These are phyloP conservation scores for Ostrea edulis DNA, from an alignment of 1,140 invertebrate species.

Conservation along the genomic window DNA sequence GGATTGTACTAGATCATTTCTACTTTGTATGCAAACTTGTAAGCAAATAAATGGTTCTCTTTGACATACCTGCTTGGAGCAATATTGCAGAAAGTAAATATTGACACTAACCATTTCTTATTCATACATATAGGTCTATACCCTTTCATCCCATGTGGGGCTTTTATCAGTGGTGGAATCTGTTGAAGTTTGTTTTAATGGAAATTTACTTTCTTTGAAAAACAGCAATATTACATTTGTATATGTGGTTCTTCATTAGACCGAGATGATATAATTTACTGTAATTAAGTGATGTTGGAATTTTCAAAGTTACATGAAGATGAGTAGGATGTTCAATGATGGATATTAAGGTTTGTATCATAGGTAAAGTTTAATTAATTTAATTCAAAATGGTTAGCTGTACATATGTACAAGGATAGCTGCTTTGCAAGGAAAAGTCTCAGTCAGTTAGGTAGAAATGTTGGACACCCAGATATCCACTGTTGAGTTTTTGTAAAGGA, in stretches of 20 bases:
- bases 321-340: background rate
- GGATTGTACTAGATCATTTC: constrained; percentile 2
- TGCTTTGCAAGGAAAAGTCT: too few relatives aligned
- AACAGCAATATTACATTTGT: background rate
- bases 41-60: background rate
- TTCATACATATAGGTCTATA: background rate
- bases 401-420: too few relatives aligned
- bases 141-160: background rate
- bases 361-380: too few relatives aligned
- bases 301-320: background rate
- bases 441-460: too few relatives aligned
- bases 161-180: background rate
- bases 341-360: constrained; percentile 5
- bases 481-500: too few relatives aligned
- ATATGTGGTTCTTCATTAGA: background rate
- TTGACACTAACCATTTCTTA: background rate
- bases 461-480: too few relatives aligned
- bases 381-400: too few relatives aligned
- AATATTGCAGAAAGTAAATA: constrained; percentile 4
- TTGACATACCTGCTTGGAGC: background rate
- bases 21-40: background rate
- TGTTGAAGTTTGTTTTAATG: background rate
- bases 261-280: background rate
- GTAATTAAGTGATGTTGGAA: background rate
- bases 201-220: background rate